Percentiles rank a stretch among this genome's conserved stretches.
Evolutionary conservation across 2,113 vertebrate genomes (phyloP).

Genomic region (Porphyrio hochstetteri): DNA sequence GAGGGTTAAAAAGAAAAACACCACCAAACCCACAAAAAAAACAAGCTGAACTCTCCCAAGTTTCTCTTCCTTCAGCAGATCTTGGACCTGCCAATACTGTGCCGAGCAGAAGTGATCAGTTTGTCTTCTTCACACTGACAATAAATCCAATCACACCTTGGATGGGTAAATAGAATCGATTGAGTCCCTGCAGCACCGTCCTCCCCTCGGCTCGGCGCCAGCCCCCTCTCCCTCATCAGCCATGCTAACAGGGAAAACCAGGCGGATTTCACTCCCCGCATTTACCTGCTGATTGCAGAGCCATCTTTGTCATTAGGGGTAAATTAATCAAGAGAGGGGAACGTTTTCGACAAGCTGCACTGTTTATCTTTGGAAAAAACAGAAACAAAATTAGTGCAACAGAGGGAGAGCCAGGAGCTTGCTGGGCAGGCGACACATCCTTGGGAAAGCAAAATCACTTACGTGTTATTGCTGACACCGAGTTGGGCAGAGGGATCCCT

Average conservation of each 20-base stretch:
- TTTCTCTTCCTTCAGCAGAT: conserved; percentile 80
- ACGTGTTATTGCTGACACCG: accelerated
- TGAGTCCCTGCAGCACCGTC: background rate
- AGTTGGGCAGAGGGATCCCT: background rate
- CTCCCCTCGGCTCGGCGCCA: background rate
- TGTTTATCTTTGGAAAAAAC: conserved; percentile 1
- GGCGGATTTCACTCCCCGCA: background rate
- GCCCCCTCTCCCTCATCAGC: conserved; percentile 27
- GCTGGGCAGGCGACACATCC: background rate
- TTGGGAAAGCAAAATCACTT: background rate
- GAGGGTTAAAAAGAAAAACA: background rate
- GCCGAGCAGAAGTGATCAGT: conserved; percentile 71
- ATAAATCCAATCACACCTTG: conserved; percentile 86
- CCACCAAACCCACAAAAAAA: background rate
- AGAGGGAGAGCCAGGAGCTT: background rate
- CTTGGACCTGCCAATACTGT: conserved; percentile 77
- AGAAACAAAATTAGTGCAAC: conserved; percentile 20
- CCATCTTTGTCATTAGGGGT: conserved; percentile 62
- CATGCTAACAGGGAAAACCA: conserved; percentile 5
- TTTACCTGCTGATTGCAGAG: conserved; percentile 49
- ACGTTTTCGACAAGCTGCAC: conserved; percentile 4
- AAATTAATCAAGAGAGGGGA: conserved; percentile 61
- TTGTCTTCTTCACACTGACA: conserved; percentile 72
- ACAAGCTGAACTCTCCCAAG: background rate
- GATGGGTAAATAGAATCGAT: conserved; percentile 83